These are phyloP conservation scores for Dryas iulia DNA, from an alignment of 1,140 invertebrate species.

Conservation along the genomic window DNA sequence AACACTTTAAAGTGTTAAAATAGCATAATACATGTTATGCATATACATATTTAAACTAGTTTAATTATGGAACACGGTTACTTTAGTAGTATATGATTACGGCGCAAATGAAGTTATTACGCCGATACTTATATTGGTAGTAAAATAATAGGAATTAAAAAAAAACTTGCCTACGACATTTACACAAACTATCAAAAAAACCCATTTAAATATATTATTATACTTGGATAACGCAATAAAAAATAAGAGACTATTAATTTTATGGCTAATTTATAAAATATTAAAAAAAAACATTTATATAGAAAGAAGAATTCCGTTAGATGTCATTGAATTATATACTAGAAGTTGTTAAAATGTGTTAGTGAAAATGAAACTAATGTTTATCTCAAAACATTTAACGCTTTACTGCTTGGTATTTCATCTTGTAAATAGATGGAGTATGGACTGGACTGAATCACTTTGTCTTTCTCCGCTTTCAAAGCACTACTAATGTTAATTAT, in stretches of 20 bases:
- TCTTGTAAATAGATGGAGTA: not conserved
- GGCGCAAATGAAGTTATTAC: constrained; percentile 21
- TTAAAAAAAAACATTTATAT: not conserved
- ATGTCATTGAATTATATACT: not conserved
- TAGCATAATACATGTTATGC: not conserved
- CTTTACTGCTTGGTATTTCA: not conserved
- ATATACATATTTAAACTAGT: not conserved
- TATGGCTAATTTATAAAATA: no score
- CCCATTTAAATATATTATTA: no score
- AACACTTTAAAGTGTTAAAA: no score
- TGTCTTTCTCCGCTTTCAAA: constrained; percentile 11
- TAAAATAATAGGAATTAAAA: not conserved
- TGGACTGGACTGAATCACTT: constrained; percentile 1
- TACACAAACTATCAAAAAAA: no score
- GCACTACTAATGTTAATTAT: constrained; percentile 48
- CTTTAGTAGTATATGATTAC: constrained; percentile 10
- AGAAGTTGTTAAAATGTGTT: not conserved
- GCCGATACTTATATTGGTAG: not conserved
- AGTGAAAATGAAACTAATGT: not conserved
- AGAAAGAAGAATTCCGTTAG: not conserved
- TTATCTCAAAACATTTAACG: not conserved
- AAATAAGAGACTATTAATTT: no score
- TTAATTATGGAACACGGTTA: constrained; percentile 21
- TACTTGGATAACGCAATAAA: no score
- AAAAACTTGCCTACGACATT: not conserved